These are phyloP conservation scores for Rafetus swinhoei DNA, from an alignment of 2,113 vertebrate species.

Conservation along the genomic window DNA sequence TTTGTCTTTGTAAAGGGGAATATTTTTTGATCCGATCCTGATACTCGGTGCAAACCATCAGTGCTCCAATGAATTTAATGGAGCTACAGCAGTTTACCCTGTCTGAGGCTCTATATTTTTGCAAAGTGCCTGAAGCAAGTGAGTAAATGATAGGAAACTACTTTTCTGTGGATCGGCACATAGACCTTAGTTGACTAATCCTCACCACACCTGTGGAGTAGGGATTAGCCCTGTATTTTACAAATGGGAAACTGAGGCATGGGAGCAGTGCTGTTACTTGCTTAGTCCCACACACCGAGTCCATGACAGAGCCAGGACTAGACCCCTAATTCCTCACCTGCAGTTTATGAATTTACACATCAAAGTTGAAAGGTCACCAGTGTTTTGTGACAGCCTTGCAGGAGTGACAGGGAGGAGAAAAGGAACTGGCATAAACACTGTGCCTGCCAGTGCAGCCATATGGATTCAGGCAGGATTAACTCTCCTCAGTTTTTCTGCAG, in stretches of 20 bases:
- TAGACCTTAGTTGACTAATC: slow-evolving; percentile 7
- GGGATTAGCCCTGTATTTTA: neutral
- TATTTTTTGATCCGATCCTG: neutral
- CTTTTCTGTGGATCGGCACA: slow-evolving; percentile 5
- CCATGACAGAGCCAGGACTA: neutral
- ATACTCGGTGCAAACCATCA: slow-evolving; percentile 32
- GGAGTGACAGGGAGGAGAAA: neutral
- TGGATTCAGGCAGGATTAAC: neutral
- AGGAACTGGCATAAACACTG: neutral
- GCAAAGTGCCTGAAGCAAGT: slow-evolving; percentile 44
- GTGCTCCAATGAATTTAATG: neutral
- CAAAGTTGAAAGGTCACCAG: neutral
- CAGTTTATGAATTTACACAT: neutral
- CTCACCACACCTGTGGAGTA: neutral
- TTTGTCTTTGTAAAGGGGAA: neutral
- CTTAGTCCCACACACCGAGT: neutral
- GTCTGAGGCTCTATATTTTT: slow-evolving; percentile 39
- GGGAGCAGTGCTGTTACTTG: neutral
- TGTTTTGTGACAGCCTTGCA: neutral
- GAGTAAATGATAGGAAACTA: neutral
- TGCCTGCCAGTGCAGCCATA: neutral
- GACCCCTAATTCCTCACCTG: neutral
- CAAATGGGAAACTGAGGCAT: neutral
- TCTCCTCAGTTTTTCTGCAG: neutral
- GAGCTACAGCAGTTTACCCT: slow-evolving; percentile 21